Percentiles rank a stretch among this genome's conserved stretches.
phyloP scores from a whole-genome alignment of 2,888 invertebrate genomes.

The Lymantria dispar region DNA sequence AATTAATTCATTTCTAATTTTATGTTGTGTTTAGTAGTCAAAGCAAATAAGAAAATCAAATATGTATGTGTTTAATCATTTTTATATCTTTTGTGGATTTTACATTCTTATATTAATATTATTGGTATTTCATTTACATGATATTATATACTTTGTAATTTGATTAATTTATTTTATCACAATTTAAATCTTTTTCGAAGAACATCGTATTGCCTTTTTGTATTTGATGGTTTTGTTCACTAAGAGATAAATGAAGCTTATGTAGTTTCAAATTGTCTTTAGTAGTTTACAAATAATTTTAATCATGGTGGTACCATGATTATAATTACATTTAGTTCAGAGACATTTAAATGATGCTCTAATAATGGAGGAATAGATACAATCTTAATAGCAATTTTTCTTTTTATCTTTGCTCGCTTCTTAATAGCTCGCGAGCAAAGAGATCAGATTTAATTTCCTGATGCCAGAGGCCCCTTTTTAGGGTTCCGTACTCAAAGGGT shows the following conservation, averaged over 20 bases:
- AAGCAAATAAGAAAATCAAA: not conserved
- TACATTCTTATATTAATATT: not conserved
- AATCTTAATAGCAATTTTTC: too few relatives aligned
- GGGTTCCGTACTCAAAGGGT: too few relatives aligned
- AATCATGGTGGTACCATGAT: too few relatives aligned
- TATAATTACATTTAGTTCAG: too few relatives aligned
- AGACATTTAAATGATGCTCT: too few relatives aligned
- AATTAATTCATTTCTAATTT: not conserved
- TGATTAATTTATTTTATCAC: not conserved
- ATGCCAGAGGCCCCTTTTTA: too few relatives aligned
- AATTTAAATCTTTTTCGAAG: not conserved
- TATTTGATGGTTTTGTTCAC: not conserved
- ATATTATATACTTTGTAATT: not conserved
- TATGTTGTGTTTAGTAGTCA: not conserved
- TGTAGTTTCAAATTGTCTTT: not conserved
- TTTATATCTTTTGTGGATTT: conserved; percentile 2
- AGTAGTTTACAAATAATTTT: too few relatives aligned
- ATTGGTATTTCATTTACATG: conserved; percentile 13
- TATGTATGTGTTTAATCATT: not conserved
- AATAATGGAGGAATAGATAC: too few relatives aligned
- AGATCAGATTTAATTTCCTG: too few relatives aligned
- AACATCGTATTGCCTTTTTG: not conserved
- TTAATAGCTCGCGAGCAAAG: too few relatives aligned
- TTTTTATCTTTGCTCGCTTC: too few relatives aligned
- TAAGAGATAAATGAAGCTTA: not conserved